Conservation (phyloP, 2,113 vertebrate species). For the Columba livia region DNA sequence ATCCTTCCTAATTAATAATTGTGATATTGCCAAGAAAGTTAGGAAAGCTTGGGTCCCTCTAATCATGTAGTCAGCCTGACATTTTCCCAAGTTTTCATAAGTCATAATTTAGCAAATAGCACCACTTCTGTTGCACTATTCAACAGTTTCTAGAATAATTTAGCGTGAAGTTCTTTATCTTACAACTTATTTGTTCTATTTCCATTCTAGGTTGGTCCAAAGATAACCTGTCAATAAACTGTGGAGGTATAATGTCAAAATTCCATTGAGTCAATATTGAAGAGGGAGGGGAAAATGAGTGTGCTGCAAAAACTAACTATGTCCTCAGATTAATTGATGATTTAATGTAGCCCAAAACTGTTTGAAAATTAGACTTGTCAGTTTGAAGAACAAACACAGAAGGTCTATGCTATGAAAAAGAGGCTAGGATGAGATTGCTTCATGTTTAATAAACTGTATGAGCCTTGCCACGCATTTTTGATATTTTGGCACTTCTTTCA, state of each 20-base stretch:
- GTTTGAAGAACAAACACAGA: neutral
- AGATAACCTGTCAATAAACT: neutral
- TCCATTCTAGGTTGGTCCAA: neutral
- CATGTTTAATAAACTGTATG: neutral
- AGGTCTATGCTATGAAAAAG: neutral
- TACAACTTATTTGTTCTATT: neutral
- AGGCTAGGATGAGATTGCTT: neutral
- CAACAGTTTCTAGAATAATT: neutral
- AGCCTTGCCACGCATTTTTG: neutral
- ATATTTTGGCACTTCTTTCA: neutral
- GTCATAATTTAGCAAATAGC: neutral
- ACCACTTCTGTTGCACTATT: neutral
- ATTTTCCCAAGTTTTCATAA: neutral
- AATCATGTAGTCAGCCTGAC: accelerated
- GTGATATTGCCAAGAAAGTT: neutral
- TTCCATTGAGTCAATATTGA: neutral
- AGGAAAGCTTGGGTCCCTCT: neutral
- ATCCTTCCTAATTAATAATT: neutral
- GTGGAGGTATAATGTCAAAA: neutral
- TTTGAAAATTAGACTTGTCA: too few relatives aligned
- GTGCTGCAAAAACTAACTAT: neutral
- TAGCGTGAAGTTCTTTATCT: neutral
- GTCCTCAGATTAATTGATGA: neutral
- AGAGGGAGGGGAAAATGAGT: neutral
- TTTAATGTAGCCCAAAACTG: neutral